phyloP scores from a whole-genome alignment of 1,140 invertebrate genomes.

The Drosophila willistoni region DNA sequence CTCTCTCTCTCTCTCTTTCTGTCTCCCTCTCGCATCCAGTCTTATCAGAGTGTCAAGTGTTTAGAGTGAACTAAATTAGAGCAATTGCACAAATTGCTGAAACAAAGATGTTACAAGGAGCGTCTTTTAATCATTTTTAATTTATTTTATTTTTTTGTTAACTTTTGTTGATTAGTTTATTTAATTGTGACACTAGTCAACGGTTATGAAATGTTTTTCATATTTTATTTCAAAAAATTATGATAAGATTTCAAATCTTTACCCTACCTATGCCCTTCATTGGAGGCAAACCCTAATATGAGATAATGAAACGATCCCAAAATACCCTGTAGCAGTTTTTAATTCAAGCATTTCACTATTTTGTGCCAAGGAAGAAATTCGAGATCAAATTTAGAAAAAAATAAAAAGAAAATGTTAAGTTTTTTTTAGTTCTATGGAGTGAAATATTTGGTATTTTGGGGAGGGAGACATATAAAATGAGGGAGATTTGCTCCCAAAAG shows the following conservation, averaged over 20 bases:
- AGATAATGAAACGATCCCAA: no score
- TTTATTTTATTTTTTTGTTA: background rate
- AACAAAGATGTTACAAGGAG: background rate
- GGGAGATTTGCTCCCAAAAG: no score
- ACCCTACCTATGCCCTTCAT: background rate
- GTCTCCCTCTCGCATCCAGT: background rate
- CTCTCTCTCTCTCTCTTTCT: background rate
- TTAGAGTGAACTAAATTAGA: background rate
- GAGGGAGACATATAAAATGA: no score
- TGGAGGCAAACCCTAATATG: no score
- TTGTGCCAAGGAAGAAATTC: no score
- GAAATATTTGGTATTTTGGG: no score
- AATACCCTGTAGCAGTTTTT: no score
- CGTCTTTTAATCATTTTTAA: background rate
- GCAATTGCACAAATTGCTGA: conserved; percentile 1
- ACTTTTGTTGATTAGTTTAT: background rate
- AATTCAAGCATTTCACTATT: no score
- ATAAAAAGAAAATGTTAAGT: no score
- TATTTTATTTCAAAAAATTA: conserved; percentile 3
- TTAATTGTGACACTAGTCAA: conserved; percentile 3
- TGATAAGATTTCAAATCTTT: conserved; percentile 4
- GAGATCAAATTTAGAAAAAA: no score
- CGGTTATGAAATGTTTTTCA: background rate
- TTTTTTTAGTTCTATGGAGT: no score
- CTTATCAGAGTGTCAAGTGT: conserved; percentile 4